Evolutionary conservation across 2,888 invertebrate species (phyloP).

Genomic region (Tholera decimalis): DNA sequence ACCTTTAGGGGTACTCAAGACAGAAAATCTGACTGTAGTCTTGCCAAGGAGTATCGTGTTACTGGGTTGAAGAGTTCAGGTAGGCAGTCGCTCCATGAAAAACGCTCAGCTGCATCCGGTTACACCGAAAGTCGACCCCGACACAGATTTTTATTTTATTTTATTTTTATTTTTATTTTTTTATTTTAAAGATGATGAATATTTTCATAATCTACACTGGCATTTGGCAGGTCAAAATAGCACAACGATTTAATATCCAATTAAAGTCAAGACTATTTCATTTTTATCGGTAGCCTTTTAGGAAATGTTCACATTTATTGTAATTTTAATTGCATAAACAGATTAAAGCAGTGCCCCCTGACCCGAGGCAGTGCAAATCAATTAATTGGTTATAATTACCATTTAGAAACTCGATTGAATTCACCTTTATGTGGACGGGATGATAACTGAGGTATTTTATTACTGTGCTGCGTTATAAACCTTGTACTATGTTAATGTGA

Average conservation of each 20-base stretch:
- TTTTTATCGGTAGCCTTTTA: background rate
- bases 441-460: too few relatives aligned
- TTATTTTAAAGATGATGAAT: background rate
- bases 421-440: constrained; percentile 3
- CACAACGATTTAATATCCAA: background rate
- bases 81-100: too few relatives aligned
- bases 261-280: background rate
- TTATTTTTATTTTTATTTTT: too few relatives aligned
- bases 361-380: background rate
- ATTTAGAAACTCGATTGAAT: constrained; percentile 11
- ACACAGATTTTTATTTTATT: too few relatives aligned
- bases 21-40: too few relatives aligned
- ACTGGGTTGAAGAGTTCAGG: too few relatives aligned
- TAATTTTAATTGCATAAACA: background rate
- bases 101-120: too few relatives aligned
- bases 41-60: too few relatives aligned
- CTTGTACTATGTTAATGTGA: background rate
- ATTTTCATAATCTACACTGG: background rate
- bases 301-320: background rate
- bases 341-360: constrained; percentile 1
- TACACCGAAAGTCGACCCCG: too few relatives aligned
- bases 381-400: constrained; percentile 3
- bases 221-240: background rate
- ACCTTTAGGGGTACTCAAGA: too few relatives aligned
- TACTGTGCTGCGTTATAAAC: too few relatives aligned